phyloP scores from a whole-genome alignment of 2,797 vertebrate species.

The Phylloscopus collybita region DNA sequence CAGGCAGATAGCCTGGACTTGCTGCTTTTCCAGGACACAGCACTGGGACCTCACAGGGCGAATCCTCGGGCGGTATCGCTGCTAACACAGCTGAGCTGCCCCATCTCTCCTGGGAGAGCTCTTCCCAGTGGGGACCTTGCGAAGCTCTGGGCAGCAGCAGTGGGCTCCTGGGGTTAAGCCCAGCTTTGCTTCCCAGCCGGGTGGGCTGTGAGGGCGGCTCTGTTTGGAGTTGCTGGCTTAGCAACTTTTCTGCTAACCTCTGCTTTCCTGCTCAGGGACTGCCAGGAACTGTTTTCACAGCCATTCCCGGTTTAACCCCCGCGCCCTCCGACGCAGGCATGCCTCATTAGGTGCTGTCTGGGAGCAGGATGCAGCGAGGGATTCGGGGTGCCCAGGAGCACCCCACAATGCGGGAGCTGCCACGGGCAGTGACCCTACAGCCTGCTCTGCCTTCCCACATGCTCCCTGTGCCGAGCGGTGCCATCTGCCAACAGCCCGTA shows the following conservation, averaged over 20 bases:
- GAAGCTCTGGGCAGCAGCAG: background rate
- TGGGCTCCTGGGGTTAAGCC: background rate
- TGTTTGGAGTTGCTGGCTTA: slow-evolving; percentile 28
- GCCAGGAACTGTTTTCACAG: slow-evolving; percentile 45
- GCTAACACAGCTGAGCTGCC: background rate
- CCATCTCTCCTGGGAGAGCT: background rate
- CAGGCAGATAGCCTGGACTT: background rate
- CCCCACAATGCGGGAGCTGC: fast-evolving
- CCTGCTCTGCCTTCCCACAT: background rate
- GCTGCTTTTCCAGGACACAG: background rate
- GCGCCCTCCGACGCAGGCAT: fast-evolving
- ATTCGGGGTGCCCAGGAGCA: background rate
- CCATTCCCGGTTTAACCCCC: background rate
- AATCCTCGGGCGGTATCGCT: fast-evolving
- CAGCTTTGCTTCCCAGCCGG: background rate
- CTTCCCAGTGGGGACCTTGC: background rate
- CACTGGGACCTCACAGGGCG: background rate
- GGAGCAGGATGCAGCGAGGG: background rate
- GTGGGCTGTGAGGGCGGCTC: background rate
- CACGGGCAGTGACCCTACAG: fast-evolving
- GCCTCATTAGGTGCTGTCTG: slow-evolving; percentile 10
- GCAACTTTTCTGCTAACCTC: slow-evolving; percentile 61
- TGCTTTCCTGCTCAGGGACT: slow-evolving; percentile 24
- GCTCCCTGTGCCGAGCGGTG: background rate
- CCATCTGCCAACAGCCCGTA: slow-evolving; percentile 53